Percentiles rank a stretch among this genome's conserved stretches.
Evolutionary conservation across 2,113 vertebrate genomes (phyloP).

Genomic region (Pachycephala philippinensis): DNA sequence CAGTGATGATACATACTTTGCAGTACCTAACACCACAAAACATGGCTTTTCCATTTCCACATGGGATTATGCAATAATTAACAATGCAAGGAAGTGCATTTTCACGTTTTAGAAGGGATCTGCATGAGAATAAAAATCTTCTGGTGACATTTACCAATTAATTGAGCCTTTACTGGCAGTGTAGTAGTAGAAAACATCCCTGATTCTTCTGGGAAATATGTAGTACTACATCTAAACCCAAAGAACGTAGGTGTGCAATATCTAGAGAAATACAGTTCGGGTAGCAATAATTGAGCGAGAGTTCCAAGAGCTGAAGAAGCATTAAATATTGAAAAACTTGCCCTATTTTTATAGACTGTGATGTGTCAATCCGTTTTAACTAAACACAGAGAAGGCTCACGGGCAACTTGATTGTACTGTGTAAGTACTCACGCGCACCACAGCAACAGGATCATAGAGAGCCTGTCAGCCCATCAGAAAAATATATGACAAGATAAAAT

Average conservation of each 20-base stretch:
- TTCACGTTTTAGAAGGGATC: neutral
- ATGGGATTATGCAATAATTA: neutral
- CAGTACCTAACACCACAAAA: neutral
- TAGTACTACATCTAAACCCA: neutral
- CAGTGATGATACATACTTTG: neutral
- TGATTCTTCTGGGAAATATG: neutral
- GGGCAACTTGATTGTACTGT: neutral
- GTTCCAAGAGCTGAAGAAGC: neutral
- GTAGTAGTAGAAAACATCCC: neutral
- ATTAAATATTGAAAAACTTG: neutral
- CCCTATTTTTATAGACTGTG: neutral
- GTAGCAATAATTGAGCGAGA: rapidly evolving
- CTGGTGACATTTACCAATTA: neutral
- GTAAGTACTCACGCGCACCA: neutral
- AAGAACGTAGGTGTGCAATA: neutral
- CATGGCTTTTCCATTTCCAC: neutral
- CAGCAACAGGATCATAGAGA: neutral
- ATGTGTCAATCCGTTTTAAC: neutral
- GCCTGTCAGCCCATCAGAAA: neutral
- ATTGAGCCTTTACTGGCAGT: neutral
- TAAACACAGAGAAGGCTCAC: neutral
- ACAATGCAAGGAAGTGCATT: neutral
- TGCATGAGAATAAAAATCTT: neutral
- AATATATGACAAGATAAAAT: neutral
- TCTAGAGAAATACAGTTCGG: neutral